Evolutionary conservation across 2,888 invertebrate species (phyloP), one percentile per base, ranked within the genome.

Genomic region (Ennomos fuscantarius): DNA sequence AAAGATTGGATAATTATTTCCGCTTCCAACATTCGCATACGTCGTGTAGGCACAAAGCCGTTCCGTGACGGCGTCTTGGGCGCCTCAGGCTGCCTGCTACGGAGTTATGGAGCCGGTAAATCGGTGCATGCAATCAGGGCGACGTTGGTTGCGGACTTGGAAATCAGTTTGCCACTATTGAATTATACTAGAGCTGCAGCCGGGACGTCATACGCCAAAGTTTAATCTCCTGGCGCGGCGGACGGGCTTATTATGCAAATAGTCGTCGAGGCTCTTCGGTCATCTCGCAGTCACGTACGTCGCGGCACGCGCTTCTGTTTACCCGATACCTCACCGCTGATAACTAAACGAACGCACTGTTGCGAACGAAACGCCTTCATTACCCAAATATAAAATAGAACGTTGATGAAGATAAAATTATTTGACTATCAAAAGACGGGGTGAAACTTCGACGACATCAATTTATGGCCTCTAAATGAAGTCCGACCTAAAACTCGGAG

Each of bases 141-240:
- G 72, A 70, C 74, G 69, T 73, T 64, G 71, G 76, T 75, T 78
- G 69, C 78, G 71, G 82, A 87, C 77, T 86, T 84, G 76, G 79
- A 82, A 90, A 87, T 89, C 88, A 89, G 87, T 88, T 88, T 84
- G 85, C 86, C 86, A 84, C 88, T 89, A 90, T 90, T 90, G 88
- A 90, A 89, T 90, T 89, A 89, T 85, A 88, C 82, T 84, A 81
- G 82, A 78, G 84, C 84, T 83, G 83, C 86, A 84, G 84, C 81
- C 80, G 81, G 83, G 81, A 85, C 86, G 87, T 87, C 87, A 88
- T 88, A 87, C 87, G 87, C 78, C 84, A 74, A 89, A 89, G 89
- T 89, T 89, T 88, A 89, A 90, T 89, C 89, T 87, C 83, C 84
- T 82, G 79, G 79, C 85, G 87, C 86, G 84, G 77, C 82, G 82